phyloP scores from a whole-genome alignment of 2,113 vertebrate genomes.

The Leucoraja erinaceus region DNA sequence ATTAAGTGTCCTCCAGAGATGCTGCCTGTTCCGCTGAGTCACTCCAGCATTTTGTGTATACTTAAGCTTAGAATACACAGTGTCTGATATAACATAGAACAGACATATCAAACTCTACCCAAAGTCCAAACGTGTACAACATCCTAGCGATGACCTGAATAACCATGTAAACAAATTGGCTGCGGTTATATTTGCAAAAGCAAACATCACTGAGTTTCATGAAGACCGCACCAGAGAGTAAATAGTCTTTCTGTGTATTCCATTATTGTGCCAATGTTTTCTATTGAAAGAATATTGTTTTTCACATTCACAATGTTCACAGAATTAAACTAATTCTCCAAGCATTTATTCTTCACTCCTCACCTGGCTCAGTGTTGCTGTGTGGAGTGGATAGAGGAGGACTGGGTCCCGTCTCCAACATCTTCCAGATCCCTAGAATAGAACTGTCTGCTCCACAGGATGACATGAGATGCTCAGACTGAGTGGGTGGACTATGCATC shows the following conservation, averaged over 20 bases:
- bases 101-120: not conserved
- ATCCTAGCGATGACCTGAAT: not conserved
- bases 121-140: not conserved
- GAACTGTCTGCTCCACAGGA: conserved; percentile 52
- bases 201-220: not conserved
- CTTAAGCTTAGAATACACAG: too few species aligned
- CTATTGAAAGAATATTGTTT: conserved; percentile 5
- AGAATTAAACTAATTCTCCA: not conserved
- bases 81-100: too few species aligned
- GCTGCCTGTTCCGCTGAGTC: too few species aligned
- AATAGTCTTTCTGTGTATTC: not conserved
- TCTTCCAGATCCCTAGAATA: conserved; percentile 65
- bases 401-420: conserved; percentile 59
- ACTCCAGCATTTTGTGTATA: too few species aligned
- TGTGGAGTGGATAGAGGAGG: conserved; percentile 51
- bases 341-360: not conserved
- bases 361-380: conserved; percentile 51
- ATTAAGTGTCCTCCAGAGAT: too few species aligned
- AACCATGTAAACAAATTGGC: conserved; percentile 5
- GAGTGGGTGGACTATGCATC: conserved; percentile 36
- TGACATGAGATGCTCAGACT: conserved; percentile 43
- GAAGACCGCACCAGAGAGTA: not conserved
- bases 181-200: not conserved
- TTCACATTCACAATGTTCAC: not conserved
- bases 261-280: not conserved